phyloP scores from a whole-genome alignment of 2,888 invertebrate genomes.

The Thecocarcelia acutangulata region DNA sequence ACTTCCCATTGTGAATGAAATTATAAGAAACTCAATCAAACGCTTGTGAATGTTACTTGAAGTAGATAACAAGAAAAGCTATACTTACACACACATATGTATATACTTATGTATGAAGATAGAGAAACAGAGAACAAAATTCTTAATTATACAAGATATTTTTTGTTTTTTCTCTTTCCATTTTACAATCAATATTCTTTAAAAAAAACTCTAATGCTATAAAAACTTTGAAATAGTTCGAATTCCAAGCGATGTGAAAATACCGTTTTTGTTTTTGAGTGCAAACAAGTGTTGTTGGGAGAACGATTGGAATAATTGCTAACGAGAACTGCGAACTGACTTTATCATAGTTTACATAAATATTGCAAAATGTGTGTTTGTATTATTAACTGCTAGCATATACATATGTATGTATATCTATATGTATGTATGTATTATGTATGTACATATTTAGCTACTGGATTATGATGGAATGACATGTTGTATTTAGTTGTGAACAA shows the following conservation, averaged over 20 bases:
- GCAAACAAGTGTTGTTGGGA: conserved; percentile 37
- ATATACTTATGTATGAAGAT: too few species aligned
- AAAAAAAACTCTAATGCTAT: conserved; percentile 15
- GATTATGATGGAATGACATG: conserved; percentile 41
- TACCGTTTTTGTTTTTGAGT: conserved; percentile 35
- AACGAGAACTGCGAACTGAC: conserved; percentile 15
- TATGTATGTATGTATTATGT: too few species aligned
- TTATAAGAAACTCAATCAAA: conserved; percentile 45
- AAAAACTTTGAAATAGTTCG: conserved; percentile 40
- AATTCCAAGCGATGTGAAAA: conserved; percentile 46
- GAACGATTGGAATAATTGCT: conserved; percentile 45
- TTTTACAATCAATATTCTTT: background rate
- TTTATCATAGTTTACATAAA: conserved; percentile 25
- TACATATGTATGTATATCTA: too few species aligned
- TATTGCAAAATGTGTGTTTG: background rate
- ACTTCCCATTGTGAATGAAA: conserved; percentile 58
- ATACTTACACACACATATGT: background rate
- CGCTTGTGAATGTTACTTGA: background rate
- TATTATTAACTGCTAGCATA: background rate
- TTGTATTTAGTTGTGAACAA: conserved; percentile 17
- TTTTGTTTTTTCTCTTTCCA: conserved; percentile 9
- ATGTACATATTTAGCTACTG: conserved; percentile 16
- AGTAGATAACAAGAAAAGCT: conserved; percentile 15
- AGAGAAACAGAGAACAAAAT: conserved; percentile 13
- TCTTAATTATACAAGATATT: conserved; percentile 40